Base-by-base conservation (phyloP, 2,113 vertebrate genomes). In the Cottus gobio region DNA sequence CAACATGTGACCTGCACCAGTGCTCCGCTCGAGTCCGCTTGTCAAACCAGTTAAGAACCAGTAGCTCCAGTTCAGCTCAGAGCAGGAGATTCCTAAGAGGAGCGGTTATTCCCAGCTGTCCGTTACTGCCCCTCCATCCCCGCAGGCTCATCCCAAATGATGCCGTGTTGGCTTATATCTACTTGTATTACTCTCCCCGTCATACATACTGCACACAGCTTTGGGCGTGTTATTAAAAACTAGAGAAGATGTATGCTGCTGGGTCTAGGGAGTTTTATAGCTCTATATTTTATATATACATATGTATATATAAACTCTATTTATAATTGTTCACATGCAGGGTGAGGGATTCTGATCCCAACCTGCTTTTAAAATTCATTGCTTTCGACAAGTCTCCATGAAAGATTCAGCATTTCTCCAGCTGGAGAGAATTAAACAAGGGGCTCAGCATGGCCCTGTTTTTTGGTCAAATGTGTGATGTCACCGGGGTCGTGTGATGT, bases 301-400 rank as follows among this genome's bases (percentile, higher is more conserved):
- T n/a, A n/a, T n/a, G n/a, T n/a, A n/a, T n/a, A n/a, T n/a, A n/a
- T n/a, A n/a, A n/a, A n/a, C n/a, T n/a, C n/a, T 82, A 54, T 82
- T 83, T 83, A 56, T 81, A 60, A 71, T 84, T 71, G 71, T 75
- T 80, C 70, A 22, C 64, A 34, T 16, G 66, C 24, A 36, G 73
- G 30, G 57, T 58, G 77, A 67, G 48, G 79, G 72, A 85, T 72
- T 88, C 66, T 90, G 85, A 82, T 78, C 74, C 76, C 58, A 22
- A 71, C 77, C 74, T 77, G 88, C 71, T 86, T 92, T 87, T 90
- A 84, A 90, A 90, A 91, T 93, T 80, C 79, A 90, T 76, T 75
- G 69, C 30, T 82, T 87, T 85, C 75, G 39, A 90, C 22, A 75
- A 74, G 52, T 58, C 57, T 77, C 65, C 70, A 82, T 93, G 69